These are phyloP conservation scores for Zaprionus vittiger DNA, from an alignment of 1,140 invertebrate genomes.

Conservation along the genomic window DNA sequence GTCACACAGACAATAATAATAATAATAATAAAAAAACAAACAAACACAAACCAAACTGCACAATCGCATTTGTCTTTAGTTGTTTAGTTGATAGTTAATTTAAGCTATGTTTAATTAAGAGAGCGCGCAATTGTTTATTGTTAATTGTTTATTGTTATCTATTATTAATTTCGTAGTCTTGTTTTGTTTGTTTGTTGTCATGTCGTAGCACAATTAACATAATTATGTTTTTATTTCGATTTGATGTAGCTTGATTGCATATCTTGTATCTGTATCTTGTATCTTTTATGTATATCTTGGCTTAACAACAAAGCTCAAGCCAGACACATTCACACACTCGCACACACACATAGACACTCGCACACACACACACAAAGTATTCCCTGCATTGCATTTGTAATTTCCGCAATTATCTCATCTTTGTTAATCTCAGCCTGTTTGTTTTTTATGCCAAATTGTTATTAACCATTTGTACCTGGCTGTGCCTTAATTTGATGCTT, in stretches of 20 bases:
- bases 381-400: slow-evolving; percentile 53
- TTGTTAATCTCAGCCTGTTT: slow-evolving; percentile 32
- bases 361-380: slow-evolving; percentile 31
- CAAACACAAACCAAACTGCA: slow-evolving; percentile 23
- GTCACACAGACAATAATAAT: slow-evolving; percentile 4
- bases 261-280: slow-evolving; percentile 27
- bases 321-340: slow-evolving; percentile 9
- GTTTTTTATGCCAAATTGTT: slow-evolving; percentile 26
- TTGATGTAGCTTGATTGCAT: slow-evolving; percentile 37
- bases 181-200: slow-evolving; percentile 53
- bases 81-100: slow-evolving; percentile 21
- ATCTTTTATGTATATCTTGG: slow-evolving; percentile 37
- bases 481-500: slow-evolving; percentile 9
- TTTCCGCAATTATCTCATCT: slow-evolving; percentile 46
- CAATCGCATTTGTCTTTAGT: slow-evolving; percentile 30
- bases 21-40: neutral
- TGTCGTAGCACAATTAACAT: slow-evolving; percentile 52
- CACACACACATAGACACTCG: slow-evolving; percentile 22
- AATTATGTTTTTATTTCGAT: slow-evolving; percentile 36
- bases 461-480: slow-evolving; percentile 23
- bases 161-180: slow-evolving; percentile 40
- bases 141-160: slow-evolving; percentile 27
- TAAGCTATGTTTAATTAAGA: slow-evolving; percentile 35
- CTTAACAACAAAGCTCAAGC: neutral
- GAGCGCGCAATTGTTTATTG: slow-evolving; percentile 30